These are phyloP conservation scores for Callinectes sapidus DNA, from an alignment of 2,888 invertebrate genomes.

Conservation along the genomic window DNA sequence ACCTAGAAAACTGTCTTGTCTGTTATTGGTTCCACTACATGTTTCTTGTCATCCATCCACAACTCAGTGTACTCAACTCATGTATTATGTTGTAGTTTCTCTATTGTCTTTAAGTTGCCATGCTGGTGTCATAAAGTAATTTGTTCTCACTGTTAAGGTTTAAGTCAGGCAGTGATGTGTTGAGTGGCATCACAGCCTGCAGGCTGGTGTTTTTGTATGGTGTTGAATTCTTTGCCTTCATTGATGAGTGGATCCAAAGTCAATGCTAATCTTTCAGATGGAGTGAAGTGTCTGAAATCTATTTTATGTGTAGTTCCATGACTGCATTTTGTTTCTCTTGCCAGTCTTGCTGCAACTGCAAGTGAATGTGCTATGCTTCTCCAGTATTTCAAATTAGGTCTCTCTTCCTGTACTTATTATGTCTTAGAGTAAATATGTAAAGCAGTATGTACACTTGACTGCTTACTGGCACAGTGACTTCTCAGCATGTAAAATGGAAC, in stretches of 20 bases:
- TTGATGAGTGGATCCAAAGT: not conserved
- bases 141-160: not conserved
- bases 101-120: not conserved
- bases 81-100: not conserved
- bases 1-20: not conserved
- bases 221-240: not conserved
- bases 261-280: not conserved
- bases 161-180: not conserved
- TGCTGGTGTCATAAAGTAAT: constrained; percentile 11
- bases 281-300: not conserved
- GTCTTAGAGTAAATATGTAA: not conserved
- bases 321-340: not conserved
- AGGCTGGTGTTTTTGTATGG: not conserved
- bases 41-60: constrained; percentile 4
- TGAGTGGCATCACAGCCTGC: not conserved
- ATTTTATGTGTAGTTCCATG: not conserved
- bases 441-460: not conserved
- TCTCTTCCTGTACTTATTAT: not conserved
- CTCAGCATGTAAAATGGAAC: not conserved
- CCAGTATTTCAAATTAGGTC: not conserved
- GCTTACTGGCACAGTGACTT: not conserved
- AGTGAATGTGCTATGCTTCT: constrained; percentile 26
- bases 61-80: constrained; percentile 9
- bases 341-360: not conserved
- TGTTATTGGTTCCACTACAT: constrained; percentile 9